Conservation (phyloP, 2,113 vertebrate genomes). For the Syrrhaptes paradoxus region DNA sequence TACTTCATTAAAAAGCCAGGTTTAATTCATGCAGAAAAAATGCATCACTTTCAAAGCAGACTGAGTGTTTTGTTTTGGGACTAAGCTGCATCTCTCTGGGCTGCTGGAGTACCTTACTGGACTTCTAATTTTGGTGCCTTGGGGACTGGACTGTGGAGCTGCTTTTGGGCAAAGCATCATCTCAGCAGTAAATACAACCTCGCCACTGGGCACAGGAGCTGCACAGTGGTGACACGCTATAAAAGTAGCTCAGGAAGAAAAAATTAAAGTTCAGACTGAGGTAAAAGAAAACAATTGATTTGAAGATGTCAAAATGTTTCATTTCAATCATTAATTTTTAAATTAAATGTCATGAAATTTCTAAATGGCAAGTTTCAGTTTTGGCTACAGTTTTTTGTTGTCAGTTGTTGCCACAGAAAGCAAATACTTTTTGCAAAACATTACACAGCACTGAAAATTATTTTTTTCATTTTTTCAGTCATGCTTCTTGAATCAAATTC, state of each 20-base stretch:
- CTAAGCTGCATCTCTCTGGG: background rate
- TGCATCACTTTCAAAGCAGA: background rate
- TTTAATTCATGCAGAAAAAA: constrained; percentile 8
- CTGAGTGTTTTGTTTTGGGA: background rate
- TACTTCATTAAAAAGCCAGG: constrained; percentile 35
- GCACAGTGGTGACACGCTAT: background rate
- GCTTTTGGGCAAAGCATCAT: background rate
- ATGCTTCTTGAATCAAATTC: background rate
- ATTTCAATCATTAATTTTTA: background rate
- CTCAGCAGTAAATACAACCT: background rate
- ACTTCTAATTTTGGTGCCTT: background rate
- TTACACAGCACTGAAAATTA: background rate
- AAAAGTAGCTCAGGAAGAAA: background rate
- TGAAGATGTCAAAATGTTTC: background rate
- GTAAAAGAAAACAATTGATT: background rate
- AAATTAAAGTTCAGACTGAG: background rate
- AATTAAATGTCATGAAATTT: background rate
- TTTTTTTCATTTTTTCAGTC: background rate
- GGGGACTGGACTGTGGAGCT: background rate
- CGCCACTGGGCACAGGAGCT: background rate
- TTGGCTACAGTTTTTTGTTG: background rate
- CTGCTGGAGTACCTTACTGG: background rate
- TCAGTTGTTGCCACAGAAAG: background rate
- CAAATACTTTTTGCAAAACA: background rate
- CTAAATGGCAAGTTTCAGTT: background rate